phyloP scores from a whole-genome alignment of 2,888 invertebrate genomes.

The Chloromyia formosa region DNA sequence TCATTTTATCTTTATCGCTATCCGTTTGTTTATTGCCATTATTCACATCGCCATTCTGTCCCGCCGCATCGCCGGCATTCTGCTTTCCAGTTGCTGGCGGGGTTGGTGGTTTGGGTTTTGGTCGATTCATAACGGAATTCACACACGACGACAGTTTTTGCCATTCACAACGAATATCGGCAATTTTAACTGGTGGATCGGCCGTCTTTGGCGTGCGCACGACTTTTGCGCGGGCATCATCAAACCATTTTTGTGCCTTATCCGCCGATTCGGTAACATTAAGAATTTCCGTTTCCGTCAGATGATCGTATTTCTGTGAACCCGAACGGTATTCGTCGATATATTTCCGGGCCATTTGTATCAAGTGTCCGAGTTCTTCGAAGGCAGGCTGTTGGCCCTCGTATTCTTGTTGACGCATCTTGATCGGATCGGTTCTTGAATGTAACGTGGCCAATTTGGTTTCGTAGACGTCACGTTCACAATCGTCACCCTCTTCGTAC shows the following conservation, averaged over 20 bases:
- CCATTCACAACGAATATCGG: constrained; percentile 82
- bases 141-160: constrained; percentile 68
- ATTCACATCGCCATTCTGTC: constrained; percentile 56
- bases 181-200: constrained; percentile 79
- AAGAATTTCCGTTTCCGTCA: constrained; percentile 82
- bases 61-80: constrained; percentile 41
- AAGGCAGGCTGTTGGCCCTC: constrained; percentile 81
- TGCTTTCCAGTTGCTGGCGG: constrained; percentile 66
- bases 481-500: constrained; percentile 95
- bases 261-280: constrained; percentile 76
- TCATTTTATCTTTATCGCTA: constrained; percentile 52
- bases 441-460: constrained; percentile 71
- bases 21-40: constrained; percentile 40
- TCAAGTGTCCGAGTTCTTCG: constrained; percentile 79
- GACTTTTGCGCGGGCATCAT: constrained; percentile 75
- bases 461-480: constrained; percentile 76
- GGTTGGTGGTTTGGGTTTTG: constrained; percentile 83
- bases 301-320: constrained; percentile 80
- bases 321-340: constrained; percentile 76
- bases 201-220: constrained; percentile 73
- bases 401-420: constrained; percentile 81
- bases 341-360: constrained; percentile 84
- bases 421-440: constrained; percentile 89
- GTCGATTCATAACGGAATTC: constrained; percentile 85
- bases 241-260: constrained; percentile 83